phyloP scores from a whole-genome alignment of 1,140 invertebrate species.

The Pogonus chalceus region DNA sequence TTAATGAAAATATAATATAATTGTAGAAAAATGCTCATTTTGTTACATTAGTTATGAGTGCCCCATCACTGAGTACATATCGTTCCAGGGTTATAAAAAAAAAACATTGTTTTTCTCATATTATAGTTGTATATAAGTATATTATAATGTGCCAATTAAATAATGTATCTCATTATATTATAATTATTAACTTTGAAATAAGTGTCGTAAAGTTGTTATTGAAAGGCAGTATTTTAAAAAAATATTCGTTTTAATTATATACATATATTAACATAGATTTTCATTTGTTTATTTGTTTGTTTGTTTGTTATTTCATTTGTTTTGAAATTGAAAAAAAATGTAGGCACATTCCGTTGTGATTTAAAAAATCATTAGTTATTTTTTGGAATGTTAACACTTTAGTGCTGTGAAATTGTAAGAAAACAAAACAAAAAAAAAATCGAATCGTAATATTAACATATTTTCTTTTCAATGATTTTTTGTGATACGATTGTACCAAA shows the following conservation, averaged over 20 bases:
- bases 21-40: background rate
- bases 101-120: slow-evolving; percentile 4
- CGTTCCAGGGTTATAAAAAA: background rate
- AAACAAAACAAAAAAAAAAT: background rate
- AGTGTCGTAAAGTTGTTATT: slow-evolving; percentile 1
- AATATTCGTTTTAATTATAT: background rate
- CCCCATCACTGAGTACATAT: slow-evolving; percentile 1
- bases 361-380: slow-evolving; percentile 10
- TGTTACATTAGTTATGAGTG: background rate
- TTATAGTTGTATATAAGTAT: slow-evolving; percentile 3
- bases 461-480: slow-evolving; percentile 5
- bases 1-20: too few species aligned
- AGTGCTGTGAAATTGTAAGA: slow-evolving; percentile 12
- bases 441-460: background rate
- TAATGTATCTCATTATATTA: slow-evolving; percentile 2
- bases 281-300: too few species aligned
- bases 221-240: background rate
- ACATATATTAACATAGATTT: too few species aligned
- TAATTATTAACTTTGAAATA: background rate
- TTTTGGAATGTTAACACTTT: slow-evolving; percentile 12
- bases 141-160: slow-evolving; percentile 4
- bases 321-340: too few species aligned
- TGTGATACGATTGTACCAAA: slow-evolving; percentile 13
- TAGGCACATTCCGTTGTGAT: slow-evolving; percentile 6
- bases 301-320: too few species aligned